Evolutionary conservation across 2,113 vertebrate genomes (phyloP), one percentile per base, ranked within the genome.

Genomic region (Chaetodon trifascialis): DNA sequence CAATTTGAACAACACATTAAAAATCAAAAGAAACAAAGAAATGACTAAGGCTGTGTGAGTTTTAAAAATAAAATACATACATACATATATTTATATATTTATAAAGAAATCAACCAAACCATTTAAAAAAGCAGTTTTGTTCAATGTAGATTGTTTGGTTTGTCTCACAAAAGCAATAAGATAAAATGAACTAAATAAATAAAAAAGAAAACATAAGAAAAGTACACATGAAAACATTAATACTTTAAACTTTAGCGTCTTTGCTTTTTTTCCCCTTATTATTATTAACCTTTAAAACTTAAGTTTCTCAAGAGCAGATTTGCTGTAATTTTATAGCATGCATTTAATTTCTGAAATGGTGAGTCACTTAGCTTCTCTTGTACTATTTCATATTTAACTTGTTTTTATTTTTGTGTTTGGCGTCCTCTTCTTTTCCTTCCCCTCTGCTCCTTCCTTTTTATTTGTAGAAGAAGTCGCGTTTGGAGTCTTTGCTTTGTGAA

Each of bases 311-410:
- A 94, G 93, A 95, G 94, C 94, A 96, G 93, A 91, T 93, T 93
- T 92, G 92, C 94, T 94, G 94, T 93, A 94, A 94, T 94, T 95
- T 93, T 91, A 92, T 94, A 94, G 94, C 95, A 96, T 96, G 95
- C 95, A 95, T 91, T 95, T 94, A 91, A 92, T 94, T 94, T 94
- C 88, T 94, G 94, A 94, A 92, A 89, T 90, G 89, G 87, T 92
- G 91, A 95, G 92, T 94, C 93, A 93, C 92, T 92, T 91, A 91
- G 89, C 90, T 92, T 94, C 90, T 95, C 91, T 91, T 83, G 86
- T 87, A 89, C 87, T 92, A 91, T 93, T 89, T 93, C 87, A 81
- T 92, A 82, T 93, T 92, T 87, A 86, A 86, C 83, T 84, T 86
- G 84, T 89, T 90, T 89, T 86, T 90, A 76, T 89, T 90, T 90